phyloP scores from a whole-genome alignment of 30 jellyfish, hydroid and myxozoan genomes.

The Cassiopea andromeda region DNA sequence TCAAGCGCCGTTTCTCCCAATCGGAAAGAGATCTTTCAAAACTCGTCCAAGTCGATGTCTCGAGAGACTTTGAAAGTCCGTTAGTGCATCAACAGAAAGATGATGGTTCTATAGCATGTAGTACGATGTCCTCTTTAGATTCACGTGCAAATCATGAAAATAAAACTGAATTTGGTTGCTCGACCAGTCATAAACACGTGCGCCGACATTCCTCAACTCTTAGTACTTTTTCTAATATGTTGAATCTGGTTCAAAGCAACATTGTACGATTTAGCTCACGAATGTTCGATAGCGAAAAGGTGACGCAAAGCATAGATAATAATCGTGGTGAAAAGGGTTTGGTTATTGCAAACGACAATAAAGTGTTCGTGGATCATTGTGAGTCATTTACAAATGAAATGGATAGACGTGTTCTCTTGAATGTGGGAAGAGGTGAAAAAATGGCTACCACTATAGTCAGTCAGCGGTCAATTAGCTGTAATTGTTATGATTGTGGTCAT shows the following conservation, averaged over 20 bases:
- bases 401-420: not conserved
- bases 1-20: constrained; percentile 61
- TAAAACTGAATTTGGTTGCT: not conserved
- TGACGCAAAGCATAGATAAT: not conserved
- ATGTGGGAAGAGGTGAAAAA: not conserved
- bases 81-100: not conserved
- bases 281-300: not conserved
- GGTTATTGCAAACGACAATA: not conserved
- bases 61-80: not conserved
- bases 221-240: constrained; percentile 2
- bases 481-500: not conserved
- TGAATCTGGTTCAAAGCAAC: constrained; percentile 7
- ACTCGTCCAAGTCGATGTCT: not conserved
- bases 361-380: not conserved
- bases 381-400: not conserved
- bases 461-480: not conserved
- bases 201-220: constrained; percentile 20
- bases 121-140: constrained; percentile 1
- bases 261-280: not conserved
- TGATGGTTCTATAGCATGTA: constrained; percentile 18
- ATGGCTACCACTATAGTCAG: not conserved
- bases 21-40: constrained; percentile 56
- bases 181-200: not conserved
- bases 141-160: not conserved
- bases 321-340: not conserved